Percentiles rank a stretch among this genome's conserved stretches.
phyloP scores from a whole-genome alignment of 1,140 invertebrate genomes.

The Hycleus cichorii region DNA sequence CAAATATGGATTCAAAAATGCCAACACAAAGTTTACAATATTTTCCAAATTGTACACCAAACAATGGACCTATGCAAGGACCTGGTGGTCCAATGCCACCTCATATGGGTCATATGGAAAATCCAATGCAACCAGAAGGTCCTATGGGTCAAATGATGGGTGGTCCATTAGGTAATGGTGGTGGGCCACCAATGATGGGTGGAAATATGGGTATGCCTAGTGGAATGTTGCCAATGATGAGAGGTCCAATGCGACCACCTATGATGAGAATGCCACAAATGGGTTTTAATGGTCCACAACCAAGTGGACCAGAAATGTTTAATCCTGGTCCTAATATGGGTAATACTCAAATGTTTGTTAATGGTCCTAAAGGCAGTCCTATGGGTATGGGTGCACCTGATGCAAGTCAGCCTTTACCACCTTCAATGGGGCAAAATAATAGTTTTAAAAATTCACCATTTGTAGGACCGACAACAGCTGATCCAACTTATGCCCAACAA shows the following conservation, averaged over 20 bases:
- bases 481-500: slow-evolving; percentile 89
- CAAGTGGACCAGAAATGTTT: slow-evolving; percentile 44
- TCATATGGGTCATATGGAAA: slow-evolving; percentile 44
- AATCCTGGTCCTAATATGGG: slow-evolving; percentile 32
- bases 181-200: slow-evolving; percentile 37
- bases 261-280: slow-evolving; percentile 53
- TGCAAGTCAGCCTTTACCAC: slow-evolving; percentile 65
- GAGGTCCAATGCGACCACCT: slow-evolving; percentile 40
- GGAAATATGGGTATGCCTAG: slow-evolving; percentile 40
- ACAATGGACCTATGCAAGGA: slow-evolving; percentile 43
- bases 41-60: slow-evolving; percentile 53
- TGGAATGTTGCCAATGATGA: slow-evolving; percentile 42
- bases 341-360: slow-evolving; percentile 48
- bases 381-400: slow-evolving; percentile 54
- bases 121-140: slow-evolving; percentile 40
- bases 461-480: slow-evolving; percentile 73
- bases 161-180: slow-evolving; percentile 31
- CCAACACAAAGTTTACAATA: slow-evolving; percentile 67
- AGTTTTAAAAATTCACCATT: slow-evolving; percentile 75
- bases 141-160: slow-evolving; percentile 50
- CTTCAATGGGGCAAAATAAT: slow-evolving; percentile 66
- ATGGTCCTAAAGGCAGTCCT: slow-evolving; percentile 44
- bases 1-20: slow-evolving; percentile 64
- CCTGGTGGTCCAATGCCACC: slow-evolving; percentile 40
- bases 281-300: slow-evolving; percentile 44